These are phyloP conservation scores for Sebastes oblongus DNA, from an alignment of 2,797 vertebrate species.

Conservation along the genomic window DNA sequence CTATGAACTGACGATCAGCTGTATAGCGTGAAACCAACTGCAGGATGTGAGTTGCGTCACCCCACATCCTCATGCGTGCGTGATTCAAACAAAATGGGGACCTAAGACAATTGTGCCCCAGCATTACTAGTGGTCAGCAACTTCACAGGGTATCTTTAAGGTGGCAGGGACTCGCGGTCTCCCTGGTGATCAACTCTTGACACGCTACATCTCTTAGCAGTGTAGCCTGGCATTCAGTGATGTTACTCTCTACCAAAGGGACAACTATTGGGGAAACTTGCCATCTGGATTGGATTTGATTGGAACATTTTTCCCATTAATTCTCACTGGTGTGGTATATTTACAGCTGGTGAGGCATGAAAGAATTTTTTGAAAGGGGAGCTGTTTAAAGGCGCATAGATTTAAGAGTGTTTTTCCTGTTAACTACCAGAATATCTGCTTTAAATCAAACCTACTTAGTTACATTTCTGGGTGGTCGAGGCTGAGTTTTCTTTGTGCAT, in stretches of 20 bases:
- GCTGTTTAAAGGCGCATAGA: conserved; percentile 28
- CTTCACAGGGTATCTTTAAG: neutral
- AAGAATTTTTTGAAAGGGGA: conserved; percentile 13
- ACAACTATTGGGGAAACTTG: conserved; percentile 3
- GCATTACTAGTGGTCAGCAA: neutral
- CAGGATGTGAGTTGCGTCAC: neutral
- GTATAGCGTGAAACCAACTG: neutral
- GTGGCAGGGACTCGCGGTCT: neutral
- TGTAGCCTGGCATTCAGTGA: neutral
- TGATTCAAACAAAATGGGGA: neutral
- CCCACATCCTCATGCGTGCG: too few species aligned
- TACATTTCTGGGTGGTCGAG: conserved; percentile 57
- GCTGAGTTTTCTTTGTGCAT: conserved; percentile 41
- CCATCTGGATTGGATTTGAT: conserved; percentile 51
- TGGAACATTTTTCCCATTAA: conserved; percentile 20
- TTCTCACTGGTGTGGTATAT: conserved; percentile 22
- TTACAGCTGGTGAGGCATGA: conserved; percentile 34
- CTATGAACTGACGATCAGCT: neutral
- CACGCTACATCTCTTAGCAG: neutral
- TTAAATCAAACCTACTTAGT: conserved; percentile 48
- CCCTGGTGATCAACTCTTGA: neutral
- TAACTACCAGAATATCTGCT: conserved; percentile 55
- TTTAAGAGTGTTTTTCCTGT: conserved; percentile 25
- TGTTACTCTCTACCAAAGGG: neutral
- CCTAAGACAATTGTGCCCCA: neutral